A percentile compares a stretch with the other conserved stretches of the same genome.
Conservation (phyloP, 2,113 vertebrate species). For the Delphinus delphis region DNA sequence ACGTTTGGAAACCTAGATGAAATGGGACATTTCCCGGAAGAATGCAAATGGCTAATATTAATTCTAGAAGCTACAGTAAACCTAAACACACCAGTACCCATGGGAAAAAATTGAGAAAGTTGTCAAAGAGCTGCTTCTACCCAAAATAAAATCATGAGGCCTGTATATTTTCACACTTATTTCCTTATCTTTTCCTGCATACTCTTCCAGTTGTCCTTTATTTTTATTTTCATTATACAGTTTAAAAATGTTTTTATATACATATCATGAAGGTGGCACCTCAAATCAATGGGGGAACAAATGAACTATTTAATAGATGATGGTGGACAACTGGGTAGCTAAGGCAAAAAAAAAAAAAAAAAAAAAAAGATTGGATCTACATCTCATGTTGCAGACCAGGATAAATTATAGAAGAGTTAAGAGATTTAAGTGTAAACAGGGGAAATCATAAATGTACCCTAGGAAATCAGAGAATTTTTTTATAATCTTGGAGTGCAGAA, state of each 20-base stretch:
- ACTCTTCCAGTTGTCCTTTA: not conserved
- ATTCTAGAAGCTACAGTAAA: not conserved
- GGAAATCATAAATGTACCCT: not conserved
- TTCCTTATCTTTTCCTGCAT: not conserved
- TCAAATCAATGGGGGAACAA: not conserved
- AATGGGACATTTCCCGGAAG: not conserved
- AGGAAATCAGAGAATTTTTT: constrained; percentile 15
- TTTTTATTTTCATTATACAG: not conserved
- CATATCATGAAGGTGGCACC: not conserved
- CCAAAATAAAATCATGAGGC: not conserved
- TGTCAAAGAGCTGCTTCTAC: not conserved
- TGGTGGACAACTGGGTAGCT: not conserved
- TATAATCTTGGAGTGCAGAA: not conserved
- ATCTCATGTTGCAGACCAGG: not conserved
- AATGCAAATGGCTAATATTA: constrained; percentile 36
- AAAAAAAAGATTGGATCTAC: not conserved
- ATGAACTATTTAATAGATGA: not conserved
- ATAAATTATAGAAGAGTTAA: not conserved
- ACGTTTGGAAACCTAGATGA: not conserved
- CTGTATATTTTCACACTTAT: not conserved
- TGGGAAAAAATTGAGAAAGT: not conserved
- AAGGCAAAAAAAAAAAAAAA: not conserved
- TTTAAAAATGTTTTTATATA: constrained; percentile 2
- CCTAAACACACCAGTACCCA: not conserved
- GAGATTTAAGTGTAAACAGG: not conserved